These are phyloP conservation scores for Drosophila barbarae DNA, from an alignment of 2,888 invertebrate species.

Conservation along the genomic window DNA sequence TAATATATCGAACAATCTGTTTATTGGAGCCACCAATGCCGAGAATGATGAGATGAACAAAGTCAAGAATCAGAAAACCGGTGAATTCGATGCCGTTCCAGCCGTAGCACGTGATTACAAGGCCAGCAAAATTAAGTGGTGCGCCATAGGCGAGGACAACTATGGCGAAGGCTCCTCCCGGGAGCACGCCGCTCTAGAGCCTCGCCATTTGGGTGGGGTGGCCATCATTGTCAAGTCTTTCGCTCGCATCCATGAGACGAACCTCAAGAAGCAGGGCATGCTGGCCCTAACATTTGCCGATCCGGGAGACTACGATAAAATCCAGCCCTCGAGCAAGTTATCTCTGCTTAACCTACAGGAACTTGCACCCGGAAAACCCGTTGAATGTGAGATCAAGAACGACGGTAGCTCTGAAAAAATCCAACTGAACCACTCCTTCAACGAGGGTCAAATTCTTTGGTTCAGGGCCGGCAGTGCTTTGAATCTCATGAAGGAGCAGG, in stretches of 20 bases:
- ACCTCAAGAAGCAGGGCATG: constrained; percentile 98
- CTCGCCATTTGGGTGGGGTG: constrained; percentile 94
- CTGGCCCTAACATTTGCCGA: constrained; percentile 97
- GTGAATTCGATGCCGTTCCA: constrained; percentile 93
- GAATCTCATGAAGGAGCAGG: constrained; percentile 97
- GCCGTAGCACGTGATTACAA: constrained; percentile 97
- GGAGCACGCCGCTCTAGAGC: constrained; percentile 99
- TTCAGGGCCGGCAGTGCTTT: constrained; percentile 98
- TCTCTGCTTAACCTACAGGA: constrained; percentile 89
- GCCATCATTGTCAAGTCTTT: constrained; percentile 99
- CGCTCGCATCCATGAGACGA: constrained; percentile 99
- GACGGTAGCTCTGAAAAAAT: constrained; percentile 90
- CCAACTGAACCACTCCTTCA: constrained; percentile 94
- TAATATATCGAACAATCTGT: constrained; percentile 99
- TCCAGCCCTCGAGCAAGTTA: constrained; percentile 91
- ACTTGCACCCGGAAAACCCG: constrained; percentile 93
- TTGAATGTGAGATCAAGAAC: constrained; percentile 95
- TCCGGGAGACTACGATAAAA: constrained; percentile 96
- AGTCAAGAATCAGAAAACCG: constrained; percentile 92
- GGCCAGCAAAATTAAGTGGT: constrained; percentile 91
- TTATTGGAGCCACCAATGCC: constrained; percentile 93
- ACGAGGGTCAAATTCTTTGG: constrained; percentile 98
- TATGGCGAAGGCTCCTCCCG: constrained; percentile 95
- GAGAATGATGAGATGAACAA: constrained; percentile 96
- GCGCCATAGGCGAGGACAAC: constrained; percentile 92